Evolutionary conservation across 2,888 invertebrate genomes (phyloP), one percentile per base, ranked within the genome.

Genomic region (Vanessa cardui): DNA sequence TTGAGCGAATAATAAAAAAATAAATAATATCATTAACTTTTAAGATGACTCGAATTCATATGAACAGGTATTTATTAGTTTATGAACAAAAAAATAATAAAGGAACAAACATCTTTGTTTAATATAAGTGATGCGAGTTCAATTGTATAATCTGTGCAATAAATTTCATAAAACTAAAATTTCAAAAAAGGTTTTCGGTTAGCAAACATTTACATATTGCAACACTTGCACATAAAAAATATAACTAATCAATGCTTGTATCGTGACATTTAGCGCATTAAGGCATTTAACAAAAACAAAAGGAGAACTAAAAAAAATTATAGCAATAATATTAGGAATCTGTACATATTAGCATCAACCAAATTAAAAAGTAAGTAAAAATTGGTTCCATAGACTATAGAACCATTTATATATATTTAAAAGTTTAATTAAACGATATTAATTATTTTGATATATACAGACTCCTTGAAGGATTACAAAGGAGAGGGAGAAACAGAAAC

Each of bases 91-190:
- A 33, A 21, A 1, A 3, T 9, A 12, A 52, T 54, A 16, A 66
- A 46, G 58, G 58, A 60, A 47, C 62, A 39, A 52, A 69, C 69
- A 63, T 58, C 47, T 74, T 86, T 86, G 88, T 88, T 89, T 89
- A 89, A 89, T 85, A 87, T 87, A 88, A 88, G 88, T 86, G 79
- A 84, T 87, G 86, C 84, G 80, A 80, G 59, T 70, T 59, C 59
- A 12, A 39, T 21, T 65, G 50, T 63, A 45, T 46, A 18, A 56
- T 31, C 58, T 45, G 20, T 62, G 47, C 54, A 62, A 60, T 56
- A 49, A 63, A 61, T 47, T 58, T 62, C 39, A 58, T 39, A 56
- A n/a, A 56, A 18, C 26, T 31, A 31, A 18, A 39, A 39, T 33
- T 5, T 33, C n/a, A 9, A 18, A 33, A n/a, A 8, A 18, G 2